Percentiles rank a stretch among this genome's conserved stretches.
Conservation (phyloP, 2,888 invertebrate species). For the Eulithis testata region DNA sequence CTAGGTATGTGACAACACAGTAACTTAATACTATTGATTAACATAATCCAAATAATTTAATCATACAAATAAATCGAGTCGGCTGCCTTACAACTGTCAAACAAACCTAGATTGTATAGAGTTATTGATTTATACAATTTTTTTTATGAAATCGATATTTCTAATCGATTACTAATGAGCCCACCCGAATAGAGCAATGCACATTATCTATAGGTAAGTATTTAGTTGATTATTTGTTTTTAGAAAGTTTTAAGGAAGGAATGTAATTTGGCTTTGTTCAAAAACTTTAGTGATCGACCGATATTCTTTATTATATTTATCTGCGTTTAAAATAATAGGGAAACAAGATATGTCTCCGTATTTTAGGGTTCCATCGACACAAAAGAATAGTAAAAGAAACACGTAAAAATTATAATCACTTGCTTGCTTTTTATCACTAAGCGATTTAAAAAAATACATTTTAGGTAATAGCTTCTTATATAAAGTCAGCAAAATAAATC, state of each 20-base stretch:
- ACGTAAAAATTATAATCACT: no score
- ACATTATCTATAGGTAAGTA: constrained; percentile 38
- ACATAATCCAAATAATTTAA: constrained; percentile 63
- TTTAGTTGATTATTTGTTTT: constrained; percentile 52
- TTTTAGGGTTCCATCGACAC: no score
- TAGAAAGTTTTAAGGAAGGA: constrained; percentile 34
- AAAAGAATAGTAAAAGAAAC: no score
- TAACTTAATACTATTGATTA: constrained; percentile 41
- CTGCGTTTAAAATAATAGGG: no score
- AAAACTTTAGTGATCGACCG: constrained; percentile 6
- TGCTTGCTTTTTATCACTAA: no score
- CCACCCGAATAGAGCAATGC: constrained; percentile 52
- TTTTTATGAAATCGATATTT: constrained; percentile 66
- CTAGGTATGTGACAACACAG: neutral
- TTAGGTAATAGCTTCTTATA: no score
- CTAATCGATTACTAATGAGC: constrained; percentile 67
- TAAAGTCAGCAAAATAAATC: no score
- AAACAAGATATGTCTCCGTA: no score
- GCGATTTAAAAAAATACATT: no score
- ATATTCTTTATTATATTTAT: neutral
- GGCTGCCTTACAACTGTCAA: constrained; percentile 67
- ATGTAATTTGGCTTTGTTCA: constrained; percentile 12
- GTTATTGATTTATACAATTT: constrained; percentile 58
- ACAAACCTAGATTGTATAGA: constrained; percentile 62
- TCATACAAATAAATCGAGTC: constrained; percentile 70